phyloP scores from a whole-genome alignment of 2,888 invertebrate species.

The Sympetrum striolatum region DNA sequence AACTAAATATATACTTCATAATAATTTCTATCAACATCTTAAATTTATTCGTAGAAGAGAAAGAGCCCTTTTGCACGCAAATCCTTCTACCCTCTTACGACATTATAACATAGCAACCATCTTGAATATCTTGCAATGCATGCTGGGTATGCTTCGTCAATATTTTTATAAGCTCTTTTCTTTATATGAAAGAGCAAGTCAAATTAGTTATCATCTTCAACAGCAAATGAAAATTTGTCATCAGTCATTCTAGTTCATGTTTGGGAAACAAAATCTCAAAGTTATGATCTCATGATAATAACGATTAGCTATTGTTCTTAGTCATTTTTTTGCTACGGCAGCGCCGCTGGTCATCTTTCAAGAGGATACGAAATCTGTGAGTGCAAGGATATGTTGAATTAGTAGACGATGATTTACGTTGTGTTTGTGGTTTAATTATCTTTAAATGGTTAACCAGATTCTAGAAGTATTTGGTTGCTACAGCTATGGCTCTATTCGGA shows the following conservation, averaged over 20 bases:
- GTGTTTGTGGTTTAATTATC: no score
- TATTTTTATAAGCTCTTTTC: constrained; percentile 38
- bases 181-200: constrained; percentile 9
- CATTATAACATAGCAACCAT: constrained; percentile 46
- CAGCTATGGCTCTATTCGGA: no score
- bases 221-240: not conserved
- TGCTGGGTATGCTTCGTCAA: constrained; percentile 41
- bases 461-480: no score
- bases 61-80: not conserved
- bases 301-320: constrained; percentile 31
- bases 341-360: not conserved
- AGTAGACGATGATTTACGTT: no score
- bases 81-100: constrained; percentile 14
- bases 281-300: not conserved
- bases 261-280: not conserved
- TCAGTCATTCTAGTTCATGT: not conserved
- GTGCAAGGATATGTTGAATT: not conserved
- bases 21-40: not conserved
- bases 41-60: not conserved
- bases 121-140: constrained; percentile 46
- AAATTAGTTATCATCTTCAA: not conserved
- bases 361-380: not conserved
- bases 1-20: not conserved
- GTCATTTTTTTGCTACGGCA: not conserved
- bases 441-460: no score